phyloP scores from a whole-genome alignment of 92 coral and sea anemone species.

The Actinernus sp. region DNA sequence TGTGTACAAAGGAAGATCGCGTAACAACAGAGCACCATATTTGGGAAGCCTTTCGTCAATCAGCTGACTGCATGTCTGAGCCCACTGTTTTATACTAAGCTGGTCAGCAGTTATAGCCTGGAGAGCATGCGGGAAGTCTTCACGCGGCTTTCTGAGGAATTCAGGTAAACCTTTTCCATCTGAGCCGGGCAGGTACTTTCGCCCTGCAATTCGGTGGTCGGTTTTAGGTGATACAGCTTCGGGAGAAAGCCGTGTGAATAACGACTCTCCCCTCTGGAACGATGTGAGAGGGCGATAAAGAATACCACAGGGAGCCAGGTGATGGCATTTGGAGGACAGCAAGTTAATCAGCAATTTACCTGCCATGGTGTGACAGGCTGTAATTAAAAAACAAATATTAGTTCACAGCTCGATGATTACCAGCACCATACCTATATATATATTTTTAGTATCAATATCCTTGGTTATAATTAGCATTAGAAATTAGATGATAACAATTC shows the following conservation, averaged over 20 bases:
- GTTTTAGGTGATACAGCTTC: slow-evolving; percentile 50
- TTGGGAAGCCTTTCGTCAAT: slow-evolving; percentile 44
- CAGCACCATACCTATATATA: too few relatives aligned
- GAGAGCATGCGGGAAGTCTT: slow-evolving; percentile 76
- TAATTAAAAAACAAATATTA: too few relatives aligned
- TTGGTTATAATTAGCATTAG: too few relatives aligned
- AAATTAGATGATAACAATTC: too few relatives aligned
- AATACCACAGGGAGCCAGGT: too few relatives aligned
- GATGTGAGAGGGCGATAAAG: too few relatives aligned
- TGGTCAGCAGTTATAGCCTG: slow-evolving; percentile 40
- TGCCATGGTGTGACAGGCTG: too few relatives aligned
- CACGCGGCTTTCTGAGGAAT: slow-evolving; percentile 60
- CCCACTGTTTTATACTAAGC: slow-evolving; percentile 19
- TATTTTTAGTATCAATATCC: too few relatives aligned
- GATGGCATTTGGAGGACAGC: too few relatives aligned
- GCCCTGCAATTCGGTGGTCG: slow-evolving; percentile 64
- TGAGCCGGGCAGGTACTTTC: slow-evolving; percentile 82
- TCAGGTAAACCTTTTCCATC: slow-evolving; percentile 72
- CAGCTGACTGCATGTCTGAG: slow-evolving; percentile 16
- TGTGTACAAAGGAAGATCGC: slow-evolving; percentile 73
- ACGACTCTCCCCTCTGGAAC: too few relatives aligned
- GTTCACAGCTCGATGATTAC: too few relatives aligned
- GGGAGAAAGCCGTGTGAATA: slow-evolving; percentile 40
- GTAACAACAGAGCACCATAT: slow-evolving; percentile 77
- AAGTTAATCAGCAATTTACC: too few relatives aligned